A percentile compares a stretch with the other conserved stretches of the same genome.
These are phyloP conservation scores for Rhodinocichla rosea DNA, from an alignment of 2,113 vertebrate species.

Conservation along the genomic window DNA sequence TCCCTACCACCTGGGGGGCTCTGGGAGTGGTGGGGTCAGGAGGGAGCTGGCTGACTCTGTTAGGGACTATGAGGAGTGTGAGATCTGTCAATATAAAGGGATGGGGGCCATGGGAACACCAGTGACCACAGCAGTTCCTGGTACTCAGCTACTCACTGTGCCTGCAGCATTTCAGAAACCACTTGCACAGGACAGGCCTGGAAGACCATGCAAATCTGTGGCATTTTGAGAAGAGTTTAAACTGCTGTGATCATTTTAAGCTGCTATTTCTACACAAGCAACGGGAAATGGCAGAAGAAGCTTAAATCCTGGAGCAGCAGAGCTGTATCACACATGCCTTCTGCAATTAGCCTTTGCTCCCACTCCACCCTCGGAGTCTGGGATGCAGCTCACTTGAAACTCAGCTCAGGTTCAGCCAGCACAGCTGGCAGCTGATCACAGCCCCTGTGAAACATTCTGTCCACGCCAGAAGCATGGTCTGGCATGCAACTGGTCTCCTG, in stretches of 20 bases:
- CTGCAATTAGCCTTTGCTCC: background rate
- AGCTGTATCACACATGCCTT: background rate
- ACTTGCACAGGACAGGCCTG: background rate
- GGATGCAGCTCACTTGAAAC: background rate
- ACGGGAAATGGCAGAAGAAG: background rate
- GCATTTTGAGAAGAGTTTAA: background rate
- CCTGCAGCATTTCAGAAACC: background rate
- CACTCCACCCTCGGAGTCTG: background rate
- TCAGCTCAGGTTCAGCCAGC: background rate
- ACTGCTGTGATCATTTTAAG: background rate
- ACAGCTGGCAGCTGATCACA: background rate
- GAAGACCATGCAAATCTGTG: background rate
- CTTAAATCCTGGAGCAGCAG: background rate
- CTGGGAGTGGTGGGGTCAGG: background rate
- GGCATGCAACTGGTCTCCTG: background rate
- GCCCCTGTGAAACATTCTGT: background rate
- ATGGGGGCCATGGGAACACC: background rate
- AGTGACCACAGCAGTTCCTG: accelerated
- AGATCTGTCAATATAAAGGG: accelerated
- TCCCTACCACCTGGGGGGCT: background rate
- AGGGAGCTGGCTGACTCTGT: background rate
- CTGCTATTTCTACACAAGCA: background rate
- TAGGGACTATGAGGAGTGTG: accelerated
- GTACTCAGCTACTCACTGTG: too few relatives aligned
- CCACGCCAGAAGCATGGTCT: accelerated